Base-by-base conservation (phyloP, 2,113 vertebrate genomes). In the Corydoras sp. region DNA sequence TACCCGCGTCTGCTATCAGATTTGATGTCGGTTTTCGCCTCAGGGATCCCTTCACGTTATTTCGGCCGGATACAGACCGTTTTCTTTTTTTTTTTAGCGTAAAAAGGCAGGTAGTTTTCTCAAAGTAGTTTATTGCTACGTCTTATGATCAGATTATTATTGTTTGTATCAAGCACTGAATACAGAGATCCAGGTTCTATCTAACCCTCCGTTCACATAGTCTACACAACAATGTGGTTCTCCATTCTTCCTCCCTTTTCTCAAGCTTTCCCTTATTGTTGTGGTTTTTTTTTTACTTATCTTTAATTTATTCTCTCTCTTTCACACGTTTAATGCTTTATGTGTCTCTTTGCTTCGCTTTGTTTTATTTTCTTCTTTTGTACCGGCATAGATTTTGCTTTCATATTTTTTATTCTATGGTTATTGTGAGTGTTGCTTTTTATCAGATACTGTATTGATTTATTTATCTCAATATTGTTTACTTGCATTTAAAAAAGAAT, bases 1-100 rank as follows among this genome's bases (percentile, higher is more conserved):
- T 72, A 68, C 75, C 10, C 53, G 49, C 48, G 58, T 68, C n/a
- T 15, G 13, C 30, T 18, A 68, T 75, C 69, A 59, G 71, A 68
- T 72, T 58, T 50, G 69, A 68, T 72, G 63, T 78, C 30, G 53
- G 62, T 63, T 61, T 55, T 75, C 24, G 64, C 69, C 65, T 49
- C 53, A 67, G 73, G 72, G 69, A 71, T 72, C 31, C 18, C 73
- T 56, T 12, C 58, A 48, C 66, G 65, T 50, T 50, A 10, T 50
- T 62, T 68, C 15, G 56, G 62, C 24, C 72, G 68, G 32, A 59
- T 77, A 65, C 55, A 62, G 55, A 63, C 55, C 29, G 51, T 5
- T 50, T 54, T 69, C 56, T 10, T 59, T 32, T 62, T 56, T 76
- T 71, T 66, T 71, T 71, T 55, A 50, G 55, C 5, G 13, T 11